Base-by-base conservation (phyloP, 2,888 invertebrate species). In the Drosophila mimetica region DNA sequence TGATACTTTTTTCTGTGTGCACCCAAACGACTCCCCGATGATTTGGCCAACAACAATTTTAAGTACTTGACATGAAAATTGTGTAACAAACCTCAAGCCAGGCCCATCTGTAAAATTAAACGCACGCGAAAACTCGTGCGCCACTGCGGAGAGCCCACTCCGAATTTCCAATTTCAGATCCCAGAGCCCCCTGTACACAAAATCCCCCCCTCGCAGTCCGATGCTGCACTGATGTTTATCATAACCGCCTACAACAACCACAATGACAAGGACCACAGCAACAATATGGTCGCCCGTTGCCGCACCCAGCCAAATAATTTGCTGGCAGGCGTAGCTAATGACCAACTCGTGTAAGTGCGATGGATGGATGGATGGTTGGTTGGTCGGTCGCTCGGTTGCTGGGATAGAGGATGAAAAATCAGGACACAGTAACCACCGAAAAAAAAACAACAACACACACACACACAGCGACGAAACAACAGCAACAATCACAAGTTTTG, bases 261-360 rank as follows among this genome's bases (percentile, higher is more conserved):
- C 51, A 70, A 61, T 48, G 64, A 50, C 64, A 47, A 60, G 55
- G 70, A 58, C 71, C 66, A 39, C 74, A 75, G 71, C 69, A 79
- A 77, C 73, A 86, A 81, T 79, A 83, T 79, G 84, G 73, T 71
- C 18, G 53, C 47, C 54, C 59, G 44, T 42, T 51, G 79, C 69
- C 79, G 63, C 74, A 61, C 85, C 76, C 87, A 76, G 72, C 55
- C 72, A 84, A 86, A 85, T 81, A 79, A 85, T 83, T 86, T 76
- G 76, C 75, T 67, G 77, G 75, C 66, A 73, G 75, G 75, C 81
- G 79, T 70, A 79, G 82, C 87, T 82, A 86, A 82, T 82, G 87
- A 82, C 87, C 77, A 84, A 70, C 72, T 79, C 85, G 82, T 86
- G 82, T 84, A 84, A 86, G 85, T 84, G 76, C 81, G 81, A 74